Evolutionary conservation across 2,797 vertebrate species (phyloP), one percentile per base, ranked within the genome.

Genomic region (Chrosomus eos): DNA sequence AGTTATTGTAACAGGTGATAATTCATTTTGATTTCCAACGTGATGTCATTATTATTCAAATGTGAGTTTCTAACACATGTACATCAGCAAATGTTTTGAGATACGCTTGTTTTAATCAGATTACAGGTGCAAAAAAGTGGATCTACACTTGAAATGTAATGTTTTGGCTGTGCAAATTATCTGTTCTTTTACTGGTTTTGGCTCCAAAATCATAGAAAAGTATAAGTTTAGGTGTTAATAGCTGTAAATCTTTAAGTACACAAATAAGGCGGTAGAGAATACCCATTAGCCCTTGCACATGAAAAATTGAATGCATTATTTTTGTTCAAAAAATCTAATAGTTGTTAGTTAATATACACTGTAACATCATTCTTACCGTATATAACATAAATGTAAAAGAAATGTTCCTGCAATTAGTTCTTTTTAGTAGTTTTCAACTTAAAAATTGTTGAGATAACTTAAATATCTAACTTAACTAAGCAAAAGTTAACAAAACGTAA

Each of bases 11-110:
- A 58, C 16, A 40, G 62, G 19, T 60, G 55, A 48, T 45, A 33
- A 82, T 73, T 82, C 53, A 48, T 73, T 82, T 45, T 28, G 13
- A 73, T 73, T 62, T 82, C 19, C 68, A 48, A 21, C 5, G 7
- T 68, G 31, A 68, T 36, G 38, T 60, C 38, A 62, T 82, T 72
- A 43, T 18, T 64, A 75, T 66, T 83, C 53, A 62, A 43, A 36
- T 31, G 3, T 13, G 33, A 64, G 19, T 19, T 45, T 79, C 62
- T 48, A 5, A 45, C 55, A 13, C n/a, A 38, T 36, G 13, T 16
- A 16, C 45, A 45, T 45, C 13, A n/a, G 31, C 31, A n/a, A 9
- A 38, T 58, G 7, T 58, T 19, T 75, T 51, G 43, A 21, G 8
- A 9, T 74, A 14, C 4, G 31, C 5, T 40, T 9, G 33, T 26